Percentiles rank a stretch among this genome's conserved stretches.
These are phyloP conservation scores for Cyaniris semiargus DNA, from an alignment of 2,888 invertebrate species.

Conservation along the genomic window DNA sequence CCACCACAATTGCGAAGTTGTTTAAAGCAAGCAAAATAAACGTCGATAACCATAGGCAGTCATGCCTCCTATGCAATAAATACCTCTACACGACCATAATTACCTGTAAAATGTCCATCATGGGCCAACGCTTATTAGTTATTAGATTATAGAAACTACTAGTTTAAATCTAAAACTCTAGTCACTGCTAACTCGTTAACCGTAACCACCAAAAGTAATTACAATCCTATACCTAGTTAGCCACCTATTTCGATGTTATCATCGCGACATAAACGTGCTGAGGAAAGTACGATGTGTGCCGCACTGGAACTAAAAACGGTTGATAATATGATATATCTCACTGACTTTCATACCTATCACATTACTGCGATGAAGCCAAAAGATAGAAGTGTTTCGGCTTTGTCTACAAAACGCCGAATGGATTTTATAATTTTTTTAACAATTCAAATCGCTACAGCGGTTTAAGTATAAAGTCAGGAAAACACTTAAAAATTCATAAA, in stretches of 20 bases:
- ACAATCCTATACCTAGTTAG: not conserved
- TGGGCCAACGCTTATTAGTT: not conserved
- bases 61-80: too few species aligned
- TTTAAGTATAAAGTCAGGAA: not conserved
- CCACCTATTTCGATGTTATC: not conserved
- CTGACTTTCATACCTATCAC: not conserved
- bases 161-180: not conserved
- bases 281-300: not conserved
- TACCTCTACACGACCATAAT: too few species aligned
- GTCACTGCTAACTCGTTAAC: slow-evolving; percentile 14
- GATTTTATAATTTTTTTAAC: not conserved
- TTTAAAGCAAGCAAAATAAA: too few species aligned
- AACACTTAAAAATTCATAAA: too few species aligned
- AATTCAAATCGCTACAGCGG: not conserved
- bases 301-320: not conserved
- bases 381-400: not conserved
- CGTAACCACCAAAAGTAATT: slow-evolving; percentile 7
- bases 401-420: not conserved
- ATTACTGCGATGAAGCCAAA: not conserved
- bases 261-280: not conserved
- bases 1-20: too few species aligned
- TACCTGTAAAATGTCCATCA: too few species aligned
- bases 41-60: too few species aligned
- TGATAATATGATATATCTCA: not conserved
- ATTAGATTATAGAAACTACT: not conserved